Evolutionary conservation across 2,888 invertebrate species (phyloP).

Genomic region (Eupeodes latifasciatus): DNA sequence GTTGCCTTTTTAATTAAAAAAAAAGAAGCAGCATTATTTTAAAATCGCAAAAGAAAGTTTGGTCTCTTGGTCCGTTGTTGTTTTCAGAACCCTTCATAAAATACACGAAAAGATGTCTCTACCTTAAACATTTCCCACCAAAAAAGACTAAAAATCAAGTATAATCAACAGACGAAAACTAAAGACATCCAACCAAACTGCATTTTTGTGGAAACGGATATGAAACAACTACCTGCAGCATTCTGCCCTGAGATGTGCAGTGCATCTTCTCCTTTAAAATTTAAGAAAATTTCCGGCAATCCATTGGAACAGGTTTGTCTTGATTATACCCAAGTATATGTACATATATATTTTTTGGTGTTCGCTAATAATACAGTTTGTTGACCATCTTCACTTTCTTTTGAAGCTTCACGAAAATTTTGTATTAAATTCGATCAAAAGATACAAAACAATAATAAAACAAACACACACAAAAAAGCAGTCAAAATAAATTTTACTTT

Average conservation of each 20-base stretch:
- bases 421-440: constrained; percentile 52
- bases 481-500: constrained; percentile 72
- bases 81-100: constrained; percentile 11
- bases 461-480: neutral
- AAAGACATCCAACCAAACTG: constrained; percentile 8
- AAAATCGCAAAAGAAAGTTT: constrained; percentile 68
- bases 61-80: neutral
- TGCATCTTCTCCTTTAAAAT: constrained; percentile 5
- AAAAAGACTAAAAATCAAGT: neutral
- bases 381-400: constrained; percentile 76
- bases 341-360: constrained; percentile 37
- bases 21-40: neutral
- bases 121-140: constrained; percentile 3
- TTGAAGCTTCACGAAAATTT: constrained; percentile 36
- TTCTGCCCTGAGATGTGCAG: neutral
- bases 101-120: neutral
- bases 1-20: neutral
- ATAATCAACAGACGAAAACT: neutral
- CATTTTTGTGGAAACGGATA: constrained; percentile 49
- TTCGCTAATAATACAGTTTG: constrained; percentile 46
- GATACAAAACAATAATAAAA: neutral
- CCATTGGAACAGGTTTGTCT: constrained; percentile 63
- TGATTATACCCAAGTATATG: neutral
- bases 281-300: constrained; percentile 42
- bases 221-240: constrained; percentile 39